Conservation (phyloP, 1,140 invertebrate genomes). For the Bombus polaris region DNA sequence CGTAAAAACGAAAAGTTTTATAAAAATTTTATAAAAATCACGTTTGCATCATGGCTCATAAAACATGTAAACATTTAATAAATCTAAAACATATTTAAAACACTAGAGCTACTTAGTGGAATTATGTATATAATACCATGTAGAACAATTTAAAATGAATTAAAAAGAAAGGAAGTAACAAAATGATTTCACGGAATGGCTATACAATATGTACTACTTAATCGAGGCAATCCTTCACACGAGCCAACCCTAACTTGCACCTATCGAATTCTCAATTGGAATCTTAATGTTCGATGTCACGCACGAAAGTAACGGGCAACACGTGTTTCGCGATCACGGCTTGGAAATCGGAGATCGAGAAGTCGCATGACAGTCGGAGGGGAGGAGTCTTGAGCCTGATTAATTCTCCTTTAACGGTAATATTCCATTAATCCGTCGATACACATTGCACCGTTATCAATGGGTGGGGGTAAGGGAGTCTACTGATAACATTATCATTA, state of each 20-base stretch:
- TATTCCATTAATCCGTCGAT: conserved; percentile 67
- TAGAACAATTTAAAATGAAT: too few relatives aligned
- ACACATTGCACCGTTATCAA: conserved; percentile 56
- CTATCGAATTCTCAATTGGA: neutral
- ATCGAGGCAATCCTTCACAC: neutral
- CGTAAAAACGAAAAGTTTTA: too few relatives aligned
- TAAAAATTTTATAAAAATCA: neutral
- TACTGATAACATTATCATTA: conserved; percentile 58
- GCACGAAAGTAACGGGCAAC: neutral
- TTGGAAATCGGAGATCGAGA: neutral
- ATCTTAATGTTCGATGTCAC: neutral
- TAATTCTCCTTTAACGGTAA: conserved; percentile 59
- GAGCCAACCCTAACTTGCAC: neutral
- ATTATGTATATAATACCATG: too few relatives aligned
- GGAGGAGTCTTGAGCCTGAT: conserved; percentile 5
- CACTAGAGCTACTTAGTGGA: too few relatives aligned
- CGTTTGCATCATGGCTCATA: neutral
- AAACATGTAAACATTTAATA: neutral
- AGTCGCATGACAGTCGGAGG: neutral
- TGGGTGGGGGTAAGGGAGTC: neutral
- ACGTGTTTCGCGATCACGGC: neutral
- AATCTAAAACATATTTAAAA: too few relatives aligned
- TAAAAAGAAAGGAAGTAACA: neutral
- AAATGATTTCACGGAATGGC: too few relatives aligned
- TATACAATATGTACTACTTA: too few relatives aligned